Base-by-base conservation (phyloP, 2,888 invertebrate genomes). In the Strigamia maritima region DNA sequence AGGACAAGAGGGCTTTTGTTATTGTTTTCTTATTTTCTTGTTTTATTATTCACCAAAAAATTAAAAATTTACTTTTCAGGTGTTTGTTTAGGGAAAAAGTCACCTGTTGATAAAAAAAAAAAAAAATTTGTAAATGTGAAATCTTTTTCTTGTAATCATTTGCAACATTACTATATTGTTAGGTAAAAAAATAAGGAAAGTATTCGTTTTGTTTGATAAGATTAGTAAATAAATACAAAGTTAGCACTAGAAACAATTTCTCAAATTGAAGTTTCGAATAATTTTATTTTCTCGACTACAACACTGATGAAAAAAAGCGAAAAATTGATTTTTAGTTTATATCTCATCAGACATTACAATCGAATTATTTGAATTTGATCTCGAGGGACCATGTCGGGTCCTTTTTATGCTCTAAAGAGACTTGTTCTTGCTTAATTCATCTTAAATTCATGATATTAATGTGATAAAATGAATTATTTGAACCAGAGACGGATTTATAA, bases 81-180 rank as follows among this genome's bases (percentile, higher is more conserved):
- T 60, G 22, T 60, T 60, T 60, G 19, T 6, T 60, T 60, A 14
- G 22, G 60, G 24, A 60, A 24, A 19, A 60, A 19, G 3, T 4
- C 19, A 22, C 60, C 60, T 60, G 60, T 19, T 60, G 19, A 60
- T 22, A 24, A 60, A 24, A 24, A 2, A 22, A 60, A 24, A 60
- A 4, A 22, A 60, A 60, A 60, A 60, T 22, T 1, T 60, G 60
- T 60, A 60, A 60, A 60, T 60, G 60, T 60, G 24, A 60, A 60
- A 60, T 60, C 24, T 60, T 60, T 60, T 60, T 60, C 60, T 60
- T 60, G 60, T 60, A 60, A 60, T 60, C 60, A 60, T 60, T 60
- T 60, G 60, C 60, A 60, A 22, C 60, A 60, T 60, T 60, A 60
- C 44, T 44, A 44, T 60, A 60, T 60, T 60, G 60, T 60, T 60